A percentile compares a stretch with the other conserved stretches of the same genome.
Conservation (phyloP, 1,140 invertebrate genomes). For the Babylonia areolata region DNA sequence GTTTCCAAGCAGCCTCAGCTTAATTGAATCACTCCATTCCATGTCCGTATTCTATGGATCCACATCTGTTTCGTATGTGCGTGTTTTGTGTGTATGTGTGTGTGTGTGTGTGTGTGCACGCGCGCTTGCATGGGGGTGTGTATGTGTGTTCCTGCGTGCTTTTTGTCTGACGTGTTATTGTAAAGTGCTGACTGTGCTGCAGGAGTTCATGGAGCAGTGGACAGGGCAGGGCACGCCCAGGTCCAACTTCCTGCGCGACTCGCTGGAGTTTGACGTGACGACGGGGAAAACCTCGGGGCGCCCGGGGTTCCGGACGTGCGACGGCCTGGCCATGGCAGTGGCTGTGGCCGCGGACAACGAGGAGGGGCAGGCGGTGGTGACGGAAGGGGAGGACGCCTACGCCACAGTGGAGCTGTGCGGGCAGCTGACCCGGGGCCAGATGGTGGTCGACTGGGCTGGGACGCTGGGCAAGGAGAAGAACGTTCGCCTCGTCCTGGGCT, state of each 20-base stretch:
- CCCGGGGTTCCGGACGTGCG: conserved; percentile 48
- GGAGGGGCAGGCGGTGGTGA: too few species aligned
- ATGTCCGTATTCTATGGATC: too few species aligned
- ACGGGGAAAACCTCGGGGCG: conserved; percentile 17
- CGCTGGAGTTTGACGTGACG: conserved; percentile 37
- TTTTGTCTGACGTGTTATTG: too few species aligned
- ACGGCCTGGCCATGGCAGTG: conserved; percentile 56
- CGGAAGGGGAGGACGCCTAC: conserved; percentile 48
- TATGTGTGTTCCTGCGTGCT: too few species aligned
- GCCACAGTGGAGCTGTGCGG: conserved; percentile 62
- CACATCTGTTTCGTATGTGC: too few species aligned
- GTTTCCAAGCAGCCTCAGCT: too few species aligned
- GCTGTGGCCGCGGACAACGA: conserved; percentile 45
- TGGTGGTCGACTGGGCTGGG: conserved; percentile 65
- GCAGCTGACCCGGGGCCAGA: conserved; percentile 62
- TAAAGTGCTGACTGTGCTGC: too few species aligned
- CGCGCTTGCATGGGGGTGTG: too few species aligned
- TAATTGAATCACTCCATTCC: too few species aligned
- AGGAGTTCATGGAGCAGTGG: conserved; percentile 51
- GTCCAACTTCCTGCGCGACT: conserved; percentile 39
- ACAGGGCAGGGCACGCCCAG: conserved; percentile 31
- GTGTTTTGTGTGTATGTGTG: too few species aligned
- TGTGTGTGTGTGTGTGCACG: too few species aligned
- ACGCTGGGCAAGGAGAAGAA: conserved; percentile 51
- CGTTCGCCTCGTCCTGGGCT: conserved; percentile 55